Evolutionary conservation across 2,888 invertebrate species (phyloP).

Genomic region (Bellardia pandia): DNA sequence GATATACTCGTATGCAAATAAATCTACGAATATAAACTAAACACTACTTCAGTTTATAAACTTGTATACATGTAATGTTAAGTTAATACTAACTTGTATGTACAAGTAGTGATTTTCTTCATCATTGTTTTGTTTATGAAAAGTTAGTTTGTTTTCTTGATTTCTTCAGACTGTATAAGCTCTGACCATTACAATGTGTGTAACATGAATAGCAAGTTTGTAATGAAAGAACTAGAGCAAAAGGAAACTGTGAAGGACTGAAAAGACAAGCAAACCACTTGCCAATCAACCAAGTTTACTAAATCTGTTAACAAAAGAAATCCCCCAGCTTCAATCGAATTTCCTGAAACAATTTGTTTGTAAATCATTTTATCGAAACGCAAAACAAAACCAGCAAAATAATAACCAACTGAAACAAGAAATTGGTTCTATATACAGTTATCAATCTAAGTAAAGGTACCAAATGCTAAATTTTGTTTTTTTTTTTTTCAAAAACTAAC

Average conservation of each 20-base stretch:
- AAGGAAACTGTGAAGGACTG: too few species aligned
- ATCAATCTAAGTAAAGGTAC: too few species aligned
- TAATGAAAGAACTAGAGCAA: not conserved
- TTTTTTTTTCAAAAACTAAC: too few species aligned
- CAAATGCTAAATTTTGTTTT: too few species aligned
- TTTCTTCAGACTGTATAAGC: not conserved
- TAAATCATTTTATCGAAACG: conserved; percentile 80
- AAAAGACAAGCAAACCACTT: not conserved
- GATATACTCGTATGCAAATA: too few species aligned
- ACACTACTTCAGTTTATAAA: too few species aligned
- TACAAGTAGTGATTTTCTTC: too few species aligned
- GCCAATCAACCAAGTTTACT: conserved; percentile 57
- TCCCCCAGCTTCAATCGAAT: conserved; percentile 80
- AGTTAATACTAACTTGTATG: not conserved
- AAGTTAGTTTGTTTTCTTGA: not conserved
- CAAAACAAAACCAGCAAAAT: not conserved
- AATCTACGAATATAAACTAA: too few species aligned
- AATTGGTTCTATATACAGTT: too few species aligned
- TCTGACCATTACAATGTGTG: not conserved
- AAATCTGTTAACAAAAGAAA: conserved; percentile 80
- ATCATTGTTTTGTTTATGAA: not conserved
- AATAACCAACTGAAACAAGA: too few species aligned
- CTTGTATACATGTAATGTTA: too few species aligned
- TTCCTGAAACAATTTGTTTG: conserved; percentile 81
- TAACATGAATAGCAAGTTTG: not conserved